Conservation (phyloP, 2,888 invertebrate genomes). For the Diarsia brunnea region DNA sequence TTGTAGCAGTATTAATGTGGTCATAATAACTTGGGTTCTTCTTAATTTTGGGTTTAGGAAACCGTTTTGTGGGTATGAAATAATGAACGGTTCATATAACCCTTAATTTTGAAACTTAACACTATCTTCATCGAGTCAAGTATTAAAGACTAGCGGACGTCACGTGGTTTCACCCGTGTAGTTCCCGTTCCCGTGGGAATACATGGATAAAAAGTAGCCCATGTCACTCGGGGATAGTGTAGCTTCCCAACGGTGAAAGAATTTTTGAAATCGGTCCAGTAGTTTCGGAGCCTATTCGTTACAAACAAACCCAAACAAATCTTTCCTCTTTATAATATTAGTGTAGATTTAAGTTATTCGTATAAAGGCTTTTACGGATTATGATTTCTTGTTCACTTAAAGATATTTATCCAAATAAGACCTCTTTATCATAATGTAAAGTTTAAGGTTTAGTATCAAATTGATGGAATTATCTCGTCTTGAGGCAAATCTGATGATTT, state of each 20-base stretch:
- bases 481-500: constrained; percentile 10
- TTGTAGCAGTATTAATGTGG: background rate
- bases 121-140: constrained; percentile 5
- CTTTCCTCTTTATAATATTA: no score
- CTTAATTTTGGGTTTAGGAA: no score
- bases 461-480: constrained; percentile 29
- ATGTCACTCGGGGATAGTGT: no score
- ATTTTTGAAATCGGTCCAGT: no score
- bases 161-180: no score
- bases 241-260: no score
- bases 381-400: constrained; percentile 22
- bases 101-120: constrained; percentile 12
- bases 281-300: no score
- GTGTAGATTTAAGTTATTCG: constrained; percentile 6
- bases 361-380: constrained; percentile 9
- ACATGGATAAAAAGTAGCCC: no score
- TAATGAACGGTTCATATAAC: background rate
- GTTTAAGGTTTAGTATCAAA: constrained; percentile 13
- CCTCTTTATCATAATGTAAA: constrained; percentile 19
- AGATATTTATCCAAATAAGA: constrained; percentile 26
- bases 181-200: no score
- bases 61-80: background rate
- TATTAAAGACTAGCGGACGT: no score
- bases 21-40: background rate
- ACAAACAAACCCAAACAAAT: no score